These are phyloP conservation scores for Boleophthalmus pectinirostris DNA, from an alignment of 2,113 vertebrate genomes.

Conservation along the genomic window DNA sequence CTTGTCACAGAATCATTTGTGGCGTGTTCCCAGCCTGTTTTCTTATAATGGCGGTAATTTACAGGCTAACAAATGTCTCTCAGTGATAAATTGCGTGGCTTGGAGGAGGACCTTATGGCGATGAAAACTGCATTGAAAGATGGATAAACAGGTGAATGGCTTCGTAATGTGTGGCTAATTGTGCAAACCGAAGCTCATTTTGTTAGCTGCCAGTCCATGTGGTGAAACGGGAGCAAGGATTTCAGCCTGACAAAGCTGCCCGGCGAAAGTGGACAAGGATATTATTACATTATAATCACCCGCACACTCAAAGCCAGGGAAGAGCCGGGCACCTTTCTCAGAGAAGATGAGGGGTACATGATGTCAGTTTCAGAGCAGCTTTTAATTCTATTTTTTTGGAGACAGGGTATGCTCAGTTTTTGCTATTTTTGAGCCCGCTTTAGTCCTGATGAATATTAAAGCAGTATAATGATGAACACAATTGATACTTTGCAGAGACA, in stretches of 20 bases:
- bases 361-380: too few species aligned
- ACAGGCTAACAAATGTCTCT: conserved; percentile 20
- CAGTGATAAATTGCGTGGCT: conserved; percentile 19
- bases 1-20: conserved; percentile 31
- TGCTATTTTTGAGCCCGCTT: too few species aligned
- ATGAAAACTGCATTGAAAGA: conserved; percentile 1
- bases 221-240: conserved; percentile 3
- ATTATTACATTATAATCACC: conserved; percentile 56
- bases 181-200: conserved; percentile 25
- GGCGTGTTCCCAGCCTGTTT: conserved; percentile 9
- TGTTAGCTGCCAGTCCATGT: conserved; percentile 3
- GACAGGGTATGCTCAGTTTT: too few species aligned
- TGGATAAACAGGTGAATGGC: conserved; percentile 37
- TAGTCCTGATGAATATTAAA: too few species aligned
- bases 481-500: too few species aligned
- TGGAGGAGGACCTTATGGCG: conserved; percentile 18
- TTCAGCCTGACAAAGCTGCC: conserved; percentile 26
- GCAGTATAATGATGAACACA: too few species aligned
- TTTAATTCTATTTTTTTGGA: too few species aligned
- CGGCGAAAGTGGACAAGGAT: conserved; percentile 32
- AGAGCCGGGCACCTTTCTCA: conserved; percentile 4
- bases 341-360: conserved; percentile 3
- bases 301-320: conserved; percentile 6
- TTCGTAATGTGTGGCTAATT: conserved; percentile 58
- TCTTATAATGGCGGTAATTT: conserved; percentile 24